These are phyloP conservation scores for Teleogryllus occipitalis DNA, from an alignment of 1,140 invertebrate genomes.

Conservation along the genomic window DNA sequence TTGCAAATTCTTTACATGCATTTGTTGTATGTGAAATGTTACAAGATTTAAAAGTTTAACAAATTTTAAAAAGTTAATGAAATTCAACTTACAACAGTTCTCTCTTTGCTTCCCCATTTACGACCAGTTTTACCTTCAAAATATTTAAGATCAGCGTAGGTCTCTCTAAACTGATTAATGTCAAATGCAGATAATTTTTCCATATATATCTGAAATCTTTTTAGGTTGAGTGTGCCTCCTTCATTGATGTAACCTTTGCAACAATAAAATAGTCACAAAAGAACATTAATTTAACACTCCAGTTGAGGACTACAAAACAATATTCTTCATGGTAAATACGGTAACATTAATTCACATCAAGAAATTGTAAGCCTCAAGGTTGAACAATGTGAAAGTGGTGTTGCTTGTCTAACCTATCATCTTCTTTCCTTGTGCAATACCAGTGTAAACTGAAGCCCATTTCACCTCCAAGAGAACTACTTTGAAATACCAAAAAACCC, in stretches of 20 bases:
- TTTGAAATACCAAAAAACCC: too few relatives aligned
- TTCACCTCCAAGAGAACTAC: too few relatives aligned
- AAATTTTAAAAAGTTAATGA: neutral
- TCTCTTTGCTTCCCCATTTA: conserved; percentile 36
- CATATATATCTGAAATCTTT: conserved; percentile 81
- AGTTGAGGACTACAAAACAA: neutral
- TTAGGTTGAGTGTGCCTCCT: conserved; percentile 71
- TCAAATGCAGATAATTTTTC: conserved; percentile 69
- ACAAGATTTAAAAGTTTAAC: neutral
- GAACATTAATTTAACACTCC: too few relatives aligned
- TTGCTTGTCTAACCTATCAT: too few relatives aligned
- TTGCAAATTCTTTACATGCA: neutral
- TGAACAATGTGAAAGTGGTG: too few relatives aligned
- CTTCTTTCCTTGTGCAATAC: too few relatives aligned
- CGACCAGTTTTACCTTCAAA: conserved; percentile 66
- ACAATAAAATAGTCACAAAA: neutral
- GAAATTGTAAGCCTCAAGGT: too few relatives aligned
- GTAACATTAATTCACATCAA: too few relatives aligned
- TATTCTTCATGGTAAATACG: neutral
- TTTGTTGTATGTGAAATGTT: neutral
- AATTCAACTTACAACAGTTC: conserved; percentile 18
- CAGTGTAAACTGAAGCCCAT: too few relatives aligned
- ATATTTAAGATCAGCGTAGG: conserved; percentile 76
- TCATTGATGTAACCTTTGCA: conserved; percentile 85
- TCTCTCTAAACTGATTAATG: conserved; percentile 74